Base-by-base conservation (phyloP, 2,888 invertebrate genomes). In the Nasonia oneida region DNA sequence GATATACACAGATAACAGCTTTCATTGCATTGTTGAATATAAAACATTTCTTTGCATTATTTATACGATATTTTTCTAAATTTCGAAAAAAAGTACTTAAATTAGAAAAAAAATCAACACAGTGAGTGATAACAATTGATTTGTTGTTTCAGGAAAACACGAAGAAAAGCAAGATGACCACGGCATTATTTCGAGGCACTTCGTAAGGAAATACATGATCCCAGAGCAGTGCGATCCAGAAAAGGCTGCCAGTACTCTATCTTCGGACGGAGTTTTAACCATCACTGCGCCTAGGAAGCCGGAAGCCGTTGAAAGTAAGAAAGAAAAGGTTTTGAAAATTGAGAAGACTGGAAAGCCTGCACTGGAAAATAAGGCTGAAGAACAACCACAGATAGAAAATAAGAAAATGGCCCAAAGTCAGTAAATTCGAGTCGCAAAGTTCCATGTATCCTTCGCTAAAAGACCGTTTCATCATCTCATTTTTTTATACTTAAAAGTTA, bases 161-260 rank as follows among this genome's bases (percentile, higher is more conserved):
- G 97, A 97, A 91, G 97, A 97, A 92, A 96, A 96, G 88, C 96
- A 95, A 88, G 97, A 97, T 91, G 97, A 97, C 89, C 97, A 97
- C 80, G 91, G 92, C 12, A 88, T 88, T 5, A 88, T 92, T 0
- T 89, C 91, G 0, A 89, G 92, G 39, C 92, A 92, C 47, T 92
- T 92, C 84, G 75, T 90, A 6, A 88, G 92, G 67, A 91, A 91
- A 39, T 92, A 92, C 77, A 86, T 90, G 75, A 87, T 92, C 18
- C 92, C 92, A 4, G 90, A 92, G 4, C 90, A 94, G 79, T 94
- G 94, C 82, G 96, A 97, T 81, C 95, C 96, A 23, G 95, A 96
- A 42, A 95, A 95, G 88, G 95, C 98, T 1, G 42, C 88, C 0
- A 90, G 89, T 53, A 86, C 96, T 0, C 93, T 98, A 39, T 97